A percentile compares a stretch with the other conserved stretches of the same genome.
phyloP scores from a whole-genome alignment of 2,888 invertebrate species.

The Pachliopta kotzebuea region DNA sequence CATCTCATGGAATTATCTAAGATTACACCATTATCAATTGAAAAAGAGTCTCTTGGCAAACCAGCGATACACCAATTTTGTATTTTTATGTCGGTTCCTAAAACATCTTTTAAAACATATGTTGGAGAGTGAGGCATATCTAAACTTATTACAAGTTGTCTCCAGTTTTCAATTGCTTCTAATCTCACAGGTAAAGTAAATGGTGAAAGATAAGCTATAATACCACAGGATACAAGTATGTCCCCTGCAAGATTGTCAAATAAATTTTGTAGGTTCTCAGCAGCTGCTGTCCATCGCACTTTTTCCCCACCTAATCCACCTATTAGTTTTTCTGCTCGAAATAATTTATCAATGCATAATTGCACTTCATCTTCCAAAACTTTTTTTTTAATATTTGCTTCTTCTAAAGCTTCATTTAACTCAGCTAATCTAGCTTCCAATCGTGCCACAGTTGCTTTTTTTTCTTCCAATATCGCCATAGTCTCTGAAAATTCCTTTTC shows the following conservation, averaged over 20 bases:
- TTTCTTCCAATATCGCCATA: slow-evolving; percentile 91
- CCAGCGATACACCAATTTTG: slow-evolving; percentile 92
- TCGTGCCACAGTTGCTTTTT: slow-evolving; percentile 87
- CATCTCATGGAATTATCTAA: slow-evolving; percentile 88
- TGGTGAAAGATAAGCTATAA: slow-evolving; percentile 94
- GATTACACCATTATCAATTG: slow-evolving; percentile 92
- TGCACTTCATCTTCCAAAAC: slow-evolving; percentile 87
- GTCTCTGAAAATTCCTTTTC: slow-evolving; percentile 91
- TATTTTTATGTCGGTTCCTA: slow-evolving; percentile 93
- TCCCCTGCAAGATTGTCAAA: slow-evolving; percentile 94
- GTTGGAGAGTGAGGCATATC: slow-evolving; percentile 88
- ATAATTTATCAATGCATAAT: slow-evolving; percentile 90
- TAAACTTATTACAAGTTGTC: slow-evolving; percentile 82
- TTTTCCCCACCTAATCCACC: slow-evolving; percentile 94
- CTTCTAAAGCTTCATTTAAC: slow-evolving; percentile 84
- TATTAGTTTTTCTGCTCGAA: slow-evolving; percentile 92
- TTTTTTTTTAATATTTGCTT: slow-evolving; percentile 84
- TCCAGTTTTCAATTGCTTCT: slow-evolving; percentile 85
- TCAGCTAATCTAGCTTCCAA: slow-evolving; percentile 88
- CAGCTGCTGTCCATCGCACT: slow-evolving; percentile 90
- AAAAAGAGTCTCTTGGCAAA: slow-evolving; percentile 89
- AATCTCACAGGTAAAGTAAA: slow-evolving; percentile 86
- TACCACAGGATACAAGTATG: slow-evolving; percentile 91
- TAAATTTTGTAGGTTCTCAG: slow-evolving; percentile 85
- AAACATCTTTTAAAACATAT: slow-evolving; percentile 86